Evolutionary conservation across 2,797 vertebrate genomes (phyloP).

Genomic region (Podarcis lilfordi): DNA sequence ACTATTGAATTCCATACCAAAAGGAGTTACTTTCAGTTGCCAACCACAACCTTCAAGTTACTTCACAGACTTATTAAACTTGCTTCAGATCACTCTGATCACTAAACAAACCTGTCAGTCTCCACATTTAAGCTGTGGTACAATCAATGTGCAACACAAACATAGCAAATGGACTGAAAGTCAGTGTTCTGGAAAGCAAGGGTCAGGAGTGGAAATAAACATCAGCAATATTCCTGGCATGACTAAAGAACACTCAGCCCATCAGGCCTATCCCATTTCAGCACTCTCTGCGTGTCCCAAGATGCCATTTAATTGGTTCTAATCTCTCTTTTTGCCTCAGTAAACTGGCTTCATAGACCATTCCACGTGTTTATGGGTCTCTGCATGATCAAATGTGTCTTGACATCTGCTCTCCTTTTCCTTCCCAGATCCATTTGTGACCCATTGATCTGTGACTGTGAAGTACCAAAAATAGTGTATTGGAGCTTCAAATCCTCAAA

Average conservation of each 20-base stretch:
- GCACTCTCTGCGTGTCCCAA: constrained; percentile 4
- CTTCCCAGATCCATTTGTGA: constrained; percentile 51
- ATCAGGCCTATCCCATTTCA: constrained; percentile 43
- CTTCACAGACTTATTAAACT: background rate
- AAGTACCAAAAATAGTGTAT: constrained; percentile 7
- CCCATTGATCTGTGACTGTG: constrained; percentile 17
- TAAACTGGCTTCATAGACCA: background rate
- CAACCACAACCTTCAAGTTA: background rate
- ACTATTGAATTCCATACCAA: background rate
- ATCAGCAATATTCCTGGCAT: constrained; percentile 35
- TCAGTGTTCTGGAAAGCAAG: background rate
- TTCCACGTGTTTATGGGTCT: constrained; percentile 51
- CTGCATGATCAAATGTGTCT: constrained; percentile 40
- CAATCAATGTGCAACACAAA: background rate
- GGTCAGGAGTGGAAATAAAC: constrained; percentile 7
- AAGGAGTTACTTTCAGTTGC: background rate
- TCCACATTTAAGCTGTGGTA: background rate
- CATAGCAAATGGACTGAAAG: constrained; percentile 49
- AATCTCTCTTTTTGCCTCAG: constrained; percentile 21
- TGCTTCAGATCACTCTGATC: background rate
- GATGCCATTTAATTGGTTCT: constrained; percentile 43
- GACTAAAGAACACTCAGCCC: constrained; percentile 12
- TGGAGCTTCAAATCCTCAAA: constrained; percentile 14
- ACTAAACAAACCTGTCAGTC: background rate
- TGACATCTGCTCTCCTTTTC: constrained; percentile 47